Percentiles rank a stretch among this genome's conserved stretches.
phyloP scores from a whole-genome alignment of 2,797 vertebrate species.

The Cynodonichthys magdalenae region DNA sequence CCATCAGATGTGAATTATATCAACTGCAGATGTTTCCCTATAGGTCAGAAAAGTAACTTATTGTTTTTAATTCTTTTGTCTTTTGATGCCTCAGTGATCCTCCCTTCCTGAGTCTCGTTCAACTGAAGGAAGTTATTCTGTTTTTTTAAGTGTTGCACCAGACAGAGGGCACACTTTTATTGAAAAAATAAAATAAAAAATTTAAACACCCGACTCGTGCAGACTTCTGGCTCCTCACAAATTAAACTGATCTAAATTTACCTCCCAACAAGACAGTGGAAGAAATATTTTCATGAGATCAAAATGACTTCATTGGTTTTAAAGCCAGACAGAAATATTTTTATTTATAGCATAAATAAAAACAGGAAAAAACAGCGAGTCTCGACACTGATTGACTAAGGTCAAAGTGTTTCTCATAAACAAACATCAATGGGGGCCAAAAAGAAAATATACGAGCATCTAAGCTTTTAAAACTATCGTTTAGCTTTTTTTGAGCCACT shows the following conservation, averaged over 20 bases:
- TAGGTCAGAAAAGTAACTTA: not conserved
- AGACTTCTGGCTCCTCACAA: too few relatives aligned
- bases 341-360: not conserved
- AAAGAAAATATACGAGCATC: too few relatives aligned
- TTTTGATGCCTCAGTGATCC: not conserved
- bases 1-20: not conserved
- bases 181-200: too few relatives aligned
- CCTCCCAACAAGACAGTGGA: too few relatives aligned
- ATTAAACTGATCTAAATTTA: too few relatives aligned
- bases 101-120: not conserved
- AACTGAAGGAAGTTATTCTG: not conserved
- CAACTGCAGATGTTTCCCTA: conserved; percentile 8
- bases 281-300: too few relatives aligned
- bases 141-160: not conserved
- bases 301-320: too few relatives aligned
- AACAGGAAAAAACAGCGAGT: not conserved
- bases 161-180: too few relatives aligned
- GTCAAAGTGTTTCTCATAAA: not conserved
- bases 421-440: not conserved
- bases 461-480: too few relatives aligned
- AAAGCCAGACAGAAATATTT: not conserved
- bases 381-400: not conserved
- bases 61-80: not conserved
- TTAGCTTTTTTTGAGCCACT: too few relatives aligned
- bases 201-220: too few relatives aligned